Base-by-base conservation (phyloP, 2,888 invertebrate species). In the Rapana venosa region DNA sequence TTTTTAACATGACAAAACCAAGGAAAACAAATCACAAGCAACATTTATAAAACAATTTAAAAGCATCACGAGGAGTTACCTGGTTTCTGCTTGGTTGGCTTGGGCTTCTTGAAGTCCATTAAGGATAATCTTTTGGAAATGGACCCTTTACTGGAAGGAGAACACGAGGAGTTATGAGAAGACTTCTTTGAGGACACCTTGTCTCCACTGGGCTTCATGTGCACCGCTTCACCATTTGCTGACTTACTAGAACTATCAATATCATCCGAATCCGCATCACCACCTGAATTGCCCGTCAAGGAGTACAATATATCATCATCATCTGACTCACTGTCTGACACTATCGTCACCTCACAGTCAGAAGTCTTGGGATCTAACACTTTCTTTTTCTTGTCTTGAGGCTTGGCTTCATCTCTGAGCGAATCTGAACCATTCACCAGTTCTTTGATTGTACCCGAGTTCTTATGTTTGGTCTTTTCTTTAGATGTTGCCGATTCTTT, bases 271-370 rank as follows among this genome's bases (percentile, higher is more conserved):
- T n/a, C 56, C 0, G 61, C 36, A 26, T 84, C 87, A 77, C 81
- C 84, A 83, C 86, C 81, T 79, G 87, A 70, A 81, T 30, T 20
- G 35, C 74, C 70, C 83, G 88, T 92, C 32, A 94, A 90, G 0
- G 93, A 93, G 91, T 94, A 94, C 77, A 94, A 89, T 87, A 93
- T 90, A 86, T 92, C 93, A 88, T 93, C 93, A 91, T 93, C 94
- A 91, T 79, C 81, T 15, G 81, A 77, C 61, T 88, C 81, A 79
- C 88, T 88, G 26, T 88, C 77, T 30, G 88, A 92, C 91, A 90
- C 90, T 90, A 58, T 91, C 90, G 74, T 79, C 77, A 87, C 77
- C 22, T 77, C 77, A 20, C 70, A 88, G 58, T 56, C 79, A 22
- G 70, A 79, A 79, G 8, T 5, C 58, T 88, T 89, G 13, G 86